Evolutionary conservation across 2,797 vertebrate genomes (phyloP).

Genomic region (Halcyon smyrnensis): DNA sequence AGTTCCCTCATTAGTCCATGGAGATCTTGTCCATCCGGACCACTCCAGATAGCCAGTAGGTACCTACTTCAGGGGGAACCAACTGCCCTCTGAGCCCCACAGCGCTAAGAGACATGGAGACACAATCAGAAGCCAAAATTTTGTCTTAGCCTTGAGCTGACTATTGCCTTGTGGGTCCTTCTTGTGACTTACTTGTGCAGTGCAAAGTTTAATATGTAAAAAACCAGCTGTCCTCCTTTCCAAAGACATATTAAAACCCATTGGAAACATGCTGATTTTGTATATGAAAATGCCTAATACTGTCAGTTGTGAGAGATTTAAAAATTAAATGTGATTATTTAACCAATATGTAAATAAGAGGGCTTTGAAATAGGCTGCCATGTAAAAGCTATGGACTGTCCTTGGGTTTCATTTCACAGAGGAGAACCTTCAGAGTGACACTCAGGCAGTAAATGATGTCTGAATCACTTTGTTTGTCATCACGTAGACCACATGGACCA

Average conservation of each 20-base stretch:
- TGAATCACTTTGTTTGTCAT: neutral
- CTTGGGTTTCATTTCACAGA: neutral
- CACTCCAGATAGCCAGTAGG: neutral
- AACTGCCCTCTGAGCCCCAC: too few species aligned
- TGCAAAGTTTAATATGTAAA: neutral
- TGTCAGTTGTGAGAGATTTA: neutral
- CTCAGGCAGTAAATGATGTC: neutral
- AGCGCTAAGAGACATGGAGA: neutral
- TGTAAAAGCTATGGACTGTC: neutral
- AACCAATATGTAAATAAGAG: neutral
- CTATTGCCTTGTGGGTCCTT: neutral
- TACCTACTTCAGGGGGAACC: neutral
- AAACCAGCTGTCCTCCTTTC: neutral
- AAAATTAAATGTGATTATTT: neutral
- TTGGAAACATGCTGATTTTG: neutral
- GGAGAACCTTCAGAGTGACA: neutral
- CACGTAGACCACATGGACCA: neutral
- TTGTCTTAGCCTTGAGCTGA: neutral
- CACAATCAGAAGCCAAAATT: neutral
- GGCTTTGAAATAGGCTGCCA: neutral
- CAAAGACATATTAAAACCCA: accelerated
- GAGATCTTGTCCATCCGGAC: neutral
- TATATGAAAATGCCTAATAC: neutral
- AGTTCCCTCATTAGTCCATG: neutral
- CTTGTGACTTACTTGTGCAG: neutral